phyloP scores from a whole-genome alignment of 2,888 invertebrate species.

The Anticlea derivata region DNA sequence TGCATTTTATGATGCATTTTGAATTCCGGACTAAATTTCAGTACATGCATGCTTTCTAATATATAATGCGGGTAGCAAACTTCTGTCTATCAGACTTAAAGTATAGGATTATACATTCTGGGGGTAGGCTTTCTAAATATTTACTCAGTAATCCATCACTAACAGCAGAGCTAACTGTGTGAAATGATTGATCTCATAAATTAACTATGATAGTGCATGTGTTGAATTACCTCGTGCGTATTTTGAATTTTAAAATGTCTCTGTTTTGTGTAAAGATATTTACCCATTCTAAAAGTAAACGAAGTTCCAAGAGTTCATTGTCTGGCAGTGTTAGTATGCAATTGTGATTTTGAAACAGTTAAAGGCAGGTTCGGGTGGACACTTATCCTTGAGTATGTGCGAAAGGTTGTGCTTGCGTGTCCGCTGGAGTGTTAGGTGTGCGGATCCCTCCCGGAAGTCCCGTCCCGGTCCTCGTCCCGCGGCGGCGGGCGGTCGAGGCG shows the following conservation, averaged over 20 bases:
- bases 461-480: constrained; percentile 46
- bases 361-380: constrained; percentile 72
- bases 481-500: constrained; percentile 51
- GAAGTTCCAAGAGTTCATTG: constrained; percentile 43
- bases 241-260: constrained; percentile 64
- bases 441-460: constrained; percentile 45
- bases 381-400: constrained; percentile 57
- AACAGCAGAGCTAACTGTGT: constrained; percentile 40
- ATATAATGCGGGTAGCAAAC: constrained; percentile 13
- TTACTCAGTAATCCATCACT: constrained; percentile 36
- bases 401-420: constrained; percentile 44
- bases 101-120: constrained; percentile 2
- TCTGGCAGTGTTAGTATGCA: constrained; percentile 57
- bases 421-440: constrained; percentile 46
- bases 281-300: constrained; percentile 54
- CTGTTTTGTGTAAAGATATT: constrained; percentile 65
- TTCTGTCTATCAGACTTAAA: background rate
- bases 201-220: constrained; percentile 72
- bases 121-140: constrained; percentile 28
- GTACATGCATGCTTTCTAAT: constrained; percentile 1
- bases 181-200: constrained; percentile 38
- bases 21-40: background rate
- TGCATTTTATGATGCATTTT: background rate
- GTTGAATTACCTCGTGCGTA: constrained; percentile 60
- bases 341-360: constrained; percentile 34